These are phyloP conservation scores for Ursus arctos DNA, from an alignment of 2,113 vertebrate species.

Conservation along the genomic window DNA sequence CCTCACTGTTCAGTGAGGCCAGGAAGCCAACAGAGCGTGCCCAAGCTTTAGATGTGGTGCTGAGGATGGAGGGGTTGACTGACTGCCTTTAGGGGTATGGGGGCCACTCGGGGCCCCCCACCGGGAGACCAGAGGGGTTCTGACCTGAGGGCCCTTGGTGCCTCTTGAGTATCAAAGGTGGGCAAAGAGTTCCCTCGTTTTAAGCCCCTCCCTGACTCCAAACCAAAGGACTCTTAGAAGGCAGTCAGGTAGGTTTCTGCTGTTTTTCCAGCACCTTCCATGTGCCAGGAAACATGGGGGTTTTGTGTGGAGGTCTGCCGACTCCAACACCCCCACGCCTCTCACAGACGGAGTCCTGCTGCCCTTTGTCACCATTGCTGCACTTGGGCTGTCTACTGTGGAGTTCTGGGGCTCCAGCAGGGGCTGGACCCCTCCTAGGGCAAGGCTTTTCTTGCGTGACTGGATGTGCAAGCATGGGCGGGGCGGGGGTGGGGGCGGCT, in stretches of 20 bases:
- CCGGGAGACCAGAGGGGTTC: background rate
- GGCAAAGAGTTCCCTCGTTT: background rate
- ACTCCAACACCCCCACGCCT: background rate
- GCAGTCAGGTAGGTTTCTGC: background rate
- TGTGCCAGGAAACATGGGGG: background rate
- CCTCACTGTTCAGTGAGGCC: background rate
- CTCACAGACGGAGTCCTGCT: background rate
- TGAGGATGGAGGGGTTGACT: too few species aligned
- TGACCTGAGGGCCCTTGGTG: background rate
- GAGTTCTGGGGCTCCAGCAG: background rate
- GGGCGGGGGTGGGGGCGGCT: background rate
- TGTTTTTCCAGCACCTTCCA: background rate
- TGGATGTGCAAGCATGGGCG: background rate
- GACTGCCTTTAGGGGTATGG: too few species aligned
- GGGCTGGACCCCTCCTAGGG: background rate
- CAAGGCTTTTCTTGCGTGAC: background rate
- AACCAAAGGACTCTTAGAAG: background rate
- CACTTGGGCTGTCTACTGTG: rapidly evolving
- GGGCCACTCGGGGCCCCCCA: rapidly evolving
- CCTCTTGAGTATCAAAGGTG: background rate
- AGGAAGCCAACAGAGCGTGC: background rate
- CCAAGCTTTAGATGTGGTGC: background rate
- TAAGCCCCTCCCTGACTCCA: background rate
- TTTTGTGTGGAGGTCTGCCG: background rate
- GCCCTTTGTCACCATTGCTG: background rate